These are phyloP conservation scores for Mormyrops boulengeri DNA, from an alignment of 2,797 vertebrate genomes.

Conservation along the genomic window DNA sequence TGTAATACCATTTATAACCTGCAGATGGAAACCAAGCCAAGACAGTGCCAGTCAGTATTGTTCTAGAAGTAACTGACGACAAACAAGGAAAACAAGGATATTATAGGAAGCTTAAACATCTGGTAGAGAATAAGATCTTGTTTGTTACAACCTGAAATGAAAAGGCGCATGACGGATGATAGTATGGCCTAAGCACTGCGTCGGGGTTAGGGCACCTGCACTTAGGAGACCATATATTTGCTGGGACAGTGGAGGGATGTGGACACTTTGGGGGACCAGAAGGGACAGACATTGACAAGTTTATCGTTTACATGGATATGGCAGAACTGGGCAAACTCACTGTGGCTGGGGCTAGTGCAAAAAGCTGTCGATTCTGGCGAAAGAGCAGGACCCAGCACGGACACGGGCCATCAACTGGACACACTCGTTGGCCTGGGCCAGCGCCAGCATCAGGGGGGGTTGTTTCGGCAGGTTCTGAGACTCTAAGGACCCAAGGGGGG, in stretches of 20 bases:
- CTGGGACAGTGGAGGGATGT: background rate
- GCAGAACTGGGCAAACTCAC: constrained; percentile 41
- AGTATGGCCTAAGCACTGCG: background rate
- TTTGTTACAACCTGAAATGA: background rate
- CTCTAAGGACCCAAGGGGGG: constrained; percentile 58
- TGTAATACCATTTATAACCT: background rate
- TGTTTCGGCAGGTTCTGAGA: constrained; percentile 98
- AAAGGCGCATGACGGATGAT: background rate
- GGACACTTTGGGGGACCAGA: background rate
- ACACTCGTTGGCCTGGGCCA: constrained; percentile 95
- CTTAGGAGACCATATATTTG: background rate
- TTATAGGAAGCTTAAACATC: background rate
- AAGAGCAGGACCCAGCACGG: constrained; percentile 92
- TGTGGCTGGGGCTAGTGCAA: constrained; percentile 84
- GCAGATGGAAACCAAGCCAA: background rate
- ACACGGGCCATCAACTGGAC: constrained; percentile 92
- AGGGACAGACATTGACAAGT: background rate
- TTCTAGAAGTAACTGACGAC: background rate
- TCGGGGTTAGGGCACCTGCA: background rate
- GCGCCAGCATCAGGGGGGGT: constrained; percentile 89
- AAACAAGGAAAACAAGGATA: background rate
- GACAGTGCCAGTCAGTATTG: background rate
- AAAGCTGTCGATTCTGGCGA: constrained; percentile 97
- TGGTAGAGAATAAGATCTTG: background rate
- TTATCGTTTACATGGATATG: background rate